Conservation (phyloP, 1,140 invertebrate species). For the Drosophila bifasciata region DNA sequence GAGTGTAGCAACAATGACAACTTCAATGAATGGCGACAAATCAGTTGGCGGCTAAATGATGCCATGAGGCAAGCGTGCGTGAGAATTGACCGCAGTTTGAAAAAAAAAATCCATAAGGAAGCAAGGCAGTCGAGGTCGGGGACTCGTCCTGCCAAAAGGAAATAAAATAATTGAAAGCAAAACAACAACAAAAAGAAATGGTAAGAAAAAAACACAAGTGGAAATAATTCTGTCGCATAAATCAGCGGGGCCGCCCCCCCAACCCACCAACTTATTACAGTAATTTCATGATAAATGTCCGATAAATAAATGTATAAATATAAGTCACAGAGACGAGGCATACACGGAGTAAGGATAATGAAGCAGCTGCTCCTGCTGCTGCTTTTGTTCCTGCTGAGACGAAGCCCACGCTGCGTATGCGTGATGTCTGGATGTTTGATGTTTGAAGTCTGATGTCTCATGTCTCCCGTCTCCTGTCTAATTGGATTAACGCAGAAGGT, state of each 20-base stretch:
- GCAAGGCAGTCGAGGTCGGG: slow-evolving; percentile 27
- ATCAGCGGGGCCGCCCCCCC: slow-evolving; percentile 41
- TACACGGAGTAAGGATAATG: slow-evolving; percentile 19
- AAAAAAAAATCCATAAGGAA: slow-evolving; percentile 44
- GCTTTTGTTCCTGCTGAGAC: neutral
- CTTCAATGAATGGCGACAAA: slow-evolving; percentile 58
- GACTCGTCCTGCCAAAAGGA: slow-evolving; percentile 16
- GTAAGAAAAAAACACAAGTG: slow-evolving; percentile 30
- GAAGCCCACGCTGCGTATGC: slow-evolving; percentile 33
- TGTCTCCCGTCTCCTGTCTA: slow-evolving; percentile 29
- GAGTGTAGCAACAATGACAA: slow-evolving; percentile 45
- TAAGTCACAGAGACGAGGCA: neutral
- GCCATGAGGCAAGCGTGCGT: slow-evolving; percentile 50
- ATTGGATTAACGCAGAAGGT: slow-evolving; percentile 39
- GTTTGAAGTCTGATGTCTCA: no score
- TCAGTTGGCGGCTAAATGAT: slow-evolving; percentile 48
- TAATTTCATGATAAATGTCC: slow-evolving; percentile 66
- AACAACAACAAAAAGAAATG: neutral
- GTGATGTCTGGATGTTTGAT: slow-evolving; percentile 44
- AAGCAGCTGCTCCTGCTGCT: slow-evolving; percentile 24
- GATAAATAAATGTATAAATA: slow-evolving; percentile 64
- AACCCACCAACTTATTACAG: slow-evolving; percentile 55
- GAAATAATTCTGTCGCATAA: slow-evolving; percentile 47
- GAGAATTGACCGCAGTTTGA: slow-evolving; percentile 60
- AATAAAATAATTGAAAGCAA: slow-evolving; percentile 54